phyloP scores from a whole-genome alignment of 1,140 invertebrate species.

The Euwallacea fornicatus region DNA sequence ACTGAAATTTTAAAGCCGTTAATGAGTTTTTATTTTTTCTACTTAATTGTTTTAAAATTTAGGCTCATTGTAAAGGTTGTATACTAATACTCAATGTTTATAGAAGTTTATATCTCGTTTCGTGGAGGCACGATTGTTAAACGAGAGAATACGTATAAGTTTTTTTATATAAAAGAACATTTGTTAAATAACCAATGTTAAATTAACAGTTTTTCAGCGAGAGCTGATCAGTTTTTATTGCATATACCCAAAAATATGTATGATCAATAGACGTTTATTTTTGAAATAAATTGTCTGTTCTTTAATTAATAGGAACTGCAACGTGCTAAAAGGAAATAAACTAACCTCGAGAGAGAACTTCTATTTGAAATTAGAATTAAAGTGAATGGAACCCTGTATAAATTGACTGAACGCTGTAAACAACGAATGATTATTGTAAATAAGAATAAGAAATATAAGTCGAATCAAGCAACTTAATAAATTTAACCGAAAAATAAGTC shows the following conservation, averaged over 20 bases:
- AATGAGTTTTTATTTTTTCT: neutral
- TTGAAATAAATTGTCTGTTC: neutral
- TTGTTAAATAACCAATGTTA: slow-evolving; percentile 19
- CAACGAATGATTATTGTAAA: too few species aligned
- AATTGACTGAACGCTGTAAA: too few species aligned
- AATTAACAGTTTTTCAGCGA: slow-evolving; percentile 18
- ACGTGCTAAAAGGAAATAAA: too few species aligned
- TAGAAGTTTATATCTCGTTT: neutral
- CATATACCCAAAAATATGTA: neutral
- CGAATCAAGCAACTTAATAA: too few species aligned
- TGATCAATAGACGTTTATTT: slow-evolving; percentile 8
- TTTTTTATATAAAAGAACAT: slow-evolving; percentile 4
- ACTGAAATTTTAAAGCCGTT: neutral
- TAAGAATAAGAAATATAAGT: too few species aligned
- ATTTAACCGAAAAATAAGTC: too few species aligned
- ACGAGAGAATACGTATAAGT: neutral
- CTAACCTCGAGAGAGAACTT: too few species aligned
- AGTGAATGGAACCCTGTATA: too few species aligned
- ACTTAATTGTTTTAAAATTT: neutral
- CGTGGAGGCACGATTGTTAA: neutral
- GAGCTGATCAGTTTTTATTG: slow-evolving; percentile 17
- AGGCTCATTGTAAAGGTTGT: neutral
- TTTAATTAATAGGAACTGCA: neutral
- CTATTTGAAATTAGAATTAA: too few species aligned
- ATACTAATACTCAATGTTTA: neutral